Evolutionary conservation across 2,888 invertebrate genomes (phyloP), one percentile per base, ranked within the genome.

Genomic region (Cecidostiba fungosa): DNA sequence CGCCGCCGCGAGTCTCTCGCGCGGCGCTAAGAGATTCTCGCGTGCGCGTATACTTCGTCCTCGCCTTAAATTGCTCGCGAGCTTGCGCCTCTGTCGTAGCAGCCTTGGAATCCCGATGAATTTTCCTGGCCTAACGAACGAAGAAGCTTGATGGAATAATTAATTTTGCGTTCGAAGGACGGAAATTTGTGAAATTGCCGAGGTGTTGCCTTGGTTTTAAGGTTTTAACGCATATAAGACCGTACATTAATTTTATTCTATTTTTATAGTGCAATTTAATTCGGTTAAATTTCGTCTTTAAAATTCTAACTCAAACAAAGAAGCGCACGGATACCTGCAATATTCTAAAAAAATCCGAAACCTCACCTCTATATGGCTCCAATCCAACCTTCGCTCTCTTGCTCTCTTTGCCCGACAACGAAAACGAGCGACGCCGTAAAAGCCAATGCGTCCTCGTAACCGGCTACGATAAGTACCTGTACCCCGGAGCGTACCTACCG

Each of bases 361-460:
- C 0, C 54, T 59, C 54, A 6, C n/a, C 54, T n/a, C 16, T n/a
- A 54, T 32, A 32, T 32, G n/a, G 54, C 19, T 54, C 54, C n/a
- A 59, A 59, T 59, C 6, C n/a, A 59, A 23, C n/a, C 23, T 59
- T 19, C 4, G 54, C n/a, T 54, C 54, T 54, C 54, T 59, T n/a
- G 19, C 54, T 54, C n/a, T 6, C 54, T 59, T n/a, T 23, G 0
- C 43, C 43, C 43, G 50, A 12, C 62, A 3, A 23, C 23, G 39
- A 8, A 74, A 82, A 69, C 82, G 62, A 70, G 36, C 73, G 78
- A 59, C 54, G 89, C 90, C 90, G 90, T 93, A 93, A 93, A 93
- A 93, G 91, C 89, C 92, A 93, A 93, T 92, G 93, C 90, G 90
- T 89, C 90, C 90, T 92, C 93, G 92, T 93, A 93, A 93, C 92